Base-by-base conservation (phyloP, 2,113 vertebrate species). In the Actenoides hombroni region DNA sequence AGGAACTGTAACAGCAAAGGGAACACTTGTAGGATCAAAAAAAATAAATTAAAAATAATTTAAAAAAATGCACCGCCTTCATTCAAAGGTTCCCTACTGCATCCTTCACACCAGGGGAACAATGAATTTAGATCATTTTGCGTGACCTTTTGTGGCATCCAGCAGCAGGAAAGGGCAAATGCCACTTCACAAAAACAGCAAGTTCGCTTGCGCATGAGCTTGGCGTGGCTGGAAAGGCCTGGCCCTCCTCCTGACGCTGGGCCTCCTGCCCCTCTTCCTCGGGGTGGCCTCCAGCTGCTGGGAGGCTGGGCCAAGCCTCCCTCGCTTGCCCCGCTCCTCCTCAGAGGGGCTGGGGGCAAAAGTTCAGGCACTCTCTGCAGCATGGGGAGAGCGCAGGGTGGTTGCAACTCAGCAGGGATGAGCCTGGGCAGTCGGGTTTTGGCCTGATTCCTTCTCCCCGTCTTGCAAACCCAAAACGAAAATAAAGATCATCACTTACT, bases 381-480 rank as follows among this genome's bases (percentile, higher is more conserved):
- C 6, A 5, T 0, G 0, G 51, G 23, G 44, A 85, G 65, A 60
- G 59, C 3, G 11, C 24, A 2, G 10, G 33, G 18, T 0, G 0
- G 67, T 56, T 80, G 57, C 0, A 0, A 44, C 48, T 37, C 3
- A 0, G 57, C 10, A 2, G 37, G 49, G 59, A 74, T 39, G 16
- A 59, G 39, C 28, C 13, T 57, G 2, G 0, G 54, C 54, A 74
- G 39, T 3, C 0, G 0, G 23, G 25, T n/a, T 64, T 67, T 39
- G 70, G 65, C 35, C 19, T 44, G 61, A 39, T 48, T 82, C 42
- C 46, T 82, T 68, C 83, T 75, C 26, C 9, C 15, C 31, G 13
- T 79, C 65, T 64, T 64, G 61, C 25, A 68, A 53, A 16, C 40
- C 54, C 69, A 44, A 59, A 82, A 53, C 35, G 75, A 93, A 92